A percentile compares a stretch with the other conserved stretches of the same genome.
phyloP scores from a whole-genome alignment of 2,113 vertebrate species.

The Onychostruthus taczanowskii region DNA sequence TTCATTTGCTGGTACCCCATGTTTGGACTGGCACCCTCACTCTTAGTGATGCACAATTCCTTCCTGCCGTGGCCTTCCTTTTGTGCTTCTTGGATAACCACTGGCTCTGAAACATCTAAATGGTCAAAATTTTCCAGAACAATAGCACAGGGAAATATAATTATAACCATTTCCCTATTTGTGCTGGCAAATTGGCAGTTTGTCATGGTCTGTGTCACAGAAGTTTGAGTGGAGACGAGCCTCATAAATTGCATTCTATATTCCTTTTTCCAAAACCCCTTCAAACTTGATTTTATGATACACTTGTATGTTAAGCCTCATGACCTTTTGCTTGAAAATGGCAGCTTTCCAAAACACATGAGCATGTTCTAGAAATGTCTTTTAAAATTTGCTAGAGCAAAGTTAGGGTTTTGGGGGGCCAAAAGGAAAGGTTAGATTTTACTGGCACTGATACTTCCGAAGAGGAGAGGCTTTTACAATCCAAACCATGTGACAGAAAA shows the following conservation, averaged over 20 bases:
- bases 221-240: constrained; percentile 23
- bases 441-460: neutral
- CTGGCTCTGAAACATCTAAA: constrained; percentile 31
- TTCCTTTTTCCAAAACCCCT: constrained; percentile 35
- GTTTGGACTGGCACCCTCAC: neutral
- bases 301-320: neutral
- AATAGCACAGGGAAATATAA: constrained; percentile 9
- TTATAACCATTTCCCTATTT: constrained; percentile 58
- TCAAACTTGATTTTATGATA: constrained; percentile 35
- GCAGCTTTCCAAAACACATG: neutral
- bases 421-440: neutral
- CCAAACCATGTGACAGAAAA: neutral
- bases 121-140: constrained; percentile 63
- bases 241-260: constrained; percentile 11
- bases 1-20: neutral
- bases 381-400: neutral
- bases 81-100: constrained; percentile 35
- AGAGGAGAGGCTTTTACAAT: neutral
- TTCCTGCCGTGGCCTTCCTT: constrained; percentile 1
- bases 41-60: constrained; percentile 24
- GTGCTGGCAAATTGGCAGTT: constrained; percentile 60
- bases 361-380: constrained; percentile 15
- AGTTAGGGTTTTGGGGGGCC: neutral
- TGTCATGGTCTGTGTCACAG: constrained; percentile 52
- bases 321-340: neutral